Conservation (phyloP, 2,797 vertebrate species). For the Dryobates pubescens region DNA sequence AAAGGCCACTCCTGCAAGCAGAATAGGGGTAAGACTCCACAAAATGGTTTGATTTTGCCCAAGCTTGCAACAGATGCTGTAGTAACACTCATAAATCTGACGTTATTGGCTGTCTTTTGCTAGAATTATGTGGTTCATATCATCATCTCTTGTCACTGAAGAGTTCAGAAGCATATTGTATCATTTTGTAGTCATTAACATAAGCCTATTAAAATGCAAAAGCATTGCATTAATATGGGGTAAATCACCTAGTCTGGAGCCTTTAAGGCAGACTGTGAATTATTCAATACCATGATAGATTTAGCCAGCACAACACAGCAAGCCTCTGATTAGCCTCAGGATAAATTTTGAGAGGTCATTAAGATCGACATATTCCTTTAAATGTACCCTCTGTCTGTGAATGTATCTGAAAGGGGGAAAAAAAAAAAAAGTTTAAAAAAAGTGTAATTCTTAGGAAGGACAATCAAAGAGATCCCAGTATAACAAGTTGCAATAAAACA, state of each 20-base stretch:
- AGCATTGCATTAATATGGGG: conserved; percentile 51
- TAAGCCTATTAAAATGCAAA: conserved; percentile 67
- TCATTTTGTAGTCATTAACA: conserved; percentile 61
- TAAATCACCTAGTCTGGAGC: conserved; percentile 62
- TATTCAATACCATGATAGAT: conserved; percentile 63
- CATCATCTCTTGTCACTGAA: background rate
- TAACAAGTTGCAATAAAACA: background rate
- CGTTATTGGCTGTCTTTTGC: conserved; percentile 35
- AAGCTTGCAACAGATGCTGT: background rate
- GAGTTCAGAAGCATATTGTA: conserved; percentile 37
- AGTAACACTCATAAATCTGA: conserved; percentile 10
- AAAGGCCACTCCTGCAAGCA: background rate
- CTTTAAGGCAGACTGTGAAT: conserved; percentile 62
- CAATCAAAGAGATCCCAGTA: conserved; percentile 15
- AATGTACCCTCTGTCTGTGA: background rate
- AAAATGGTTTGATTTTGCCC: conserved; percentile 12
- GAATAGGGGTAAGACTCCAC: background rate
- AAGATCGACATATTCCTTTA: conserved; percentile 47
- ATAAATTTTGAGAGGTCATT: conserved; percentile 57
- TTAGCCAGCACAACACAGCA: conserved; percentile 32
- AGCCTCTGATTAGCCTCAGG: conserved; percentile 60
- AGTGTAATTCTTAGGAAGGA: background rate
- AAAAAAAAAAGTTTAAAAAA: background rate
- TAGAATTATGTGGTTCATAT: conserved; percentile 24
- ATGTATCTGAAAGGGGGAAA: background rate